Evolutionary conservation across 2,797 vertebrate species (phyloP).

Genomic region (Toxotes lorentzi): DNA sequence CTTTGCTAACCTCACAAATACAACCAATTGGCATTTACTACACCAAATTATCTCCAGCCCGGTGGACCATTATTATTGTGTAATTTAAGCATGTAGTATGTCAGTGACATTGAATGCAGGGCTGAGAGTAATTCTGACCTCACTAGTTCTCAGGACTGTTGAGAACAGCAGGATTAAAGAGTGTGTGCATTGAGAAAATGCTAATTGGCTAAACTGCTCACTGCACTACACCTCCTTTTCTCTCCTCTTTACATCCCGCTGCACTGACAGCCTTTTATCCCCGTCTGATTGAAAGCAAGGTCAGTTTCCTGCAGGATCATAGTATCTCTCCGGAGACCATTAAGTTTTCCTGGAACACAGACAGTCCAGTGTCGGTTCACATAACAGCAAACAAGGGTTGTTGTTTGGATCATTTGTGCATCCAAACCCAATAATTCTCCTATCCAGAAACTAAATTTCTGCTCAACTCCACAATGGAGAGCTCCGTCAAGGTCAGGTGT

Average conservation of each 20-base stretch:
- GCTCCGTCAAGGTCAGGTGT: conserved; percentile 55
- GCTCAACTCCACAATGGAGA: not conserved
- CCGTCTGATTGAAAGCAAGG: conserved; percentile 52
- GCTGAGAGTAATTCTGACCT: conserved; percentile 53
- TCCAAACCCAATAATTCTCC: conserved; percentile 30
- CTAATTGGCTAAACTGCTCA: conserved; percentile 52
- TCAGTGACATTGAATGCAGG: conserved; percentile 44
- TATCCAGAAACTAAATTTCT: conserved; percentile 2
- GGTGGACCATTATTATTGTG: conserved; percentile 43
- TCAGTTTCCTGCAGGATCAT: conserved; percentile 55
- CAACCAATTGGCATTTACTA: conserved; percentile 37
- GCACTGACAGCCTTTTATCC: conserved; percentile 60
- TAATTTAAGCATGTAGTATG: conserved; percentile 55
- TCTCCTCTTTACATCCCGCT: conserved; percentile 46
- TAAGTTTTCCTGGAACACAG: conserved; percentile 48
- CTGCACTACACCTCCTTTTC: conserved; percentile 30
- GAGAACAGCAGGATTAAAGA: conserved; percentile 68
- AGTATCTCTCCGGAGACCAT: conserved; percentile 38
- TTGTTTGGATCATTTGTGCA: conserved; percentile 23
- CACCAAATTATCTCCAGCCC: conserved; percentile 41
- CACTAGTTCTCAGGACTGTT: conserved; percentile 64
- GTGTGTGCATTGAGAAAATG: conserved; percentile 58
- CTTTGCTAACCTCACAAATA: conserved; percentile 41
- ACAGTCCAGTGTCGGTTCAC: conserved; percentile 18
- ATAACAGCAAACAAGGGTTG: conserved; percentile 25